These are phyloP conservation scores for Xestoiulus laeticollis DNA, from an alignment of 2,888 invertebrate genomes.

Conservation along the genomic window DNA sequence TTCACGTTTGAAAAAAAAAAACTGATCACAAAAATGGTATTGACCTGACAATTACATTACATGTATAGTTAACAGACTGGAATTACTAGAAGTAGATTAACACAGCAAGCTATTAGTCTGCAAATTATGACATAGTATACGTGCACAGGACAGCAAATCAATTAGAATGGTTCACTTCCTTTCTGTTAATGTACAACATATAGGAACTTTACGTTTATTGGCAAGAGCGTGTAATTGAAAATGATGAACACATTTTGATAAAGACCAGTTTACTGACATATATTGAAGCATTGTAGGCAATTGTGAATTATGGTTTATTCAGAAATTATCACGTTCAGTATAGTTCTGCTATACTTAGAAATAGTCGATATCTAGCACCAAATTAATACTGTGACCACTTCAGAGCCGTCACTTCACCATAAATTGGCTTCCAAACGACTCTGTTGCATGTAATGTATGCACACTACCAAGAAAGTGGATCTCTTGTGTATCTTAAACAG, in stretches of 20 bases:
- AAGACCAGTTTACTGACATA: neutral
- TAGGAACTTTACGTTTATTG: too few relatives aligned
- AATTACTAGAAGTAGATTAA: too few relatives aligned
- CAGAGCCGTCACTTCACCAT: conserved; percentile 21
- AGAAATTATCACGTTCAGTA: neutral
- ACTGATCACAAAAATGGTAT: too few relatives aligned
- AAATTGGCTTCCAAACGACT: neutral
- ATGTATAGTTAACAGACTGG: too few relatives aligned
- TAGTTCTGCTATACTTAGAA: neutral
- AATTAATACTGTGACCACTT: conserved; percentile 29
- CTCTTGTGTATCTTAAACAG: conserved; percentile 27
- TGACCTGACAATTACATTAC: too few relatives aligned
- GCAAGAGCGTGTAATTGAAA: neutral
- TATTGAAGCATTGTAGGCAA: neutral
- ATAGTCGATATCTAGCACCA: neutral
- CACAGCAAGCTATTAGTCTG: too few relatives aligned
- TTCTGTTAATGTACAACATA: too few relatives aligned
- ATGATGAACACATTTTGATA: neutral
- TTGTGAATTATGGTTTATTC: neutral
- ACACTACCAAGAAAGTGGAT: neutral
- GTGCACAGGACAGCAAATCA: too few relatives aligned
- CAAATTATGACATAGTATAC: too few relatives aligned
- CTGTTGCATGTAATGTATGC: neutral
- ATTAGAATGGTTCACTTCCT: too few relatives aligned
- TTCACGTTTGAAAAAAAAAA: too few relatives aligned